phyloP scores from a whole-genome alignment of 2,888 invertebrate genomes.

The Lottia scabra region DNA sequence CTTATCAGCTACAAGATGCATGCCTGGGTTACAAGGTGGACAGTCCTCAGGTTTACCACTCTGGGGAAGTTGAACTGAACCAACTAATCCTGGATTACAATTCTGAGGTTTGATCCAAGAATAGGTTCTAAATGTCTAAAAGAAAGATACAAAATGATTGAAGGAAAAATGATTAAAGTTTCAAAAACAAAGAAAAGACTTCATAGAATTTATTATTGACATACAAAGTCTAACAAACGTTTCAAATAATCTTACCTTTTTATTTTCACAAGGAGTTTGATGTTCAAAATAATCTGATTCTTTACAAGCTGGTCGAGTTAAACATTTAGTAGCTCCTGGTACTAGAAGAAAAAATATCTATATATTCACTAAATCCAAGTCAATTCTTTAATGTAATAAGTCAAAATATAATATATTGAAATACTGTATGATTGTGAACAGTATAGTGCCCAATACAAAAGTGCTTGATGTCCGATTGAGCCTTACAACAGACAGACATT shows the following conservation, averaged over 20 bases:
- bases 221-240: too few species aligned
- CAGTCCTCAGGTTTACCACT: constrained; percentile 65
- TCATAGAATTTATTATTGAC: too few species aligned
- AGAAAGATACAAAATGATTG: background rate
- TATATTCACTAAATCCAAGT: too few species aligned
- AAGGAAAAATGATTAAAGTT: too few species aligned
- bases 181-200: too few species aligned
- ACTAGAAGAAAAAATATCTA: constrained; percentile 46
- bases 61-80: constrained; percentile 68
- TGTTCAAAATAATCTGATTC: constrained; percentile 71
- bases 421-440: too few species aligned
- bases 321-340: constrained; percentile 70
- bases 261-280: constrained; percentile 71
- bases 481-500: too few species aligned
- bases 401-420: too few species aligned
- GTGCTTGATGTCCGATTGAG: too few species aligned
- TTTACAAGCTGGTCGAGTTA: constrained; percentile 71
- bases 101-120: constrained; percentile 73
- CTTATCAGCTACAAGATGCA: constrained; percentile 70
- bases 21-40: constrained; percentile 74
- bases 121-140: constrained; percentile 70
- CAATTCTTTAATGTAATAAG: too few species aligned
- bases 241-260: constrained; percentile 59
- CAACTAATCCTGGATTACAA: constrained; percentile 70
- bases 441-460: too few species aligned